Evolutionary conservation across 2,888 invertebrate species (phyloP), one percentile per base, ranked within the genome.

Genomic region (Cataglyphis livida): DNA sequence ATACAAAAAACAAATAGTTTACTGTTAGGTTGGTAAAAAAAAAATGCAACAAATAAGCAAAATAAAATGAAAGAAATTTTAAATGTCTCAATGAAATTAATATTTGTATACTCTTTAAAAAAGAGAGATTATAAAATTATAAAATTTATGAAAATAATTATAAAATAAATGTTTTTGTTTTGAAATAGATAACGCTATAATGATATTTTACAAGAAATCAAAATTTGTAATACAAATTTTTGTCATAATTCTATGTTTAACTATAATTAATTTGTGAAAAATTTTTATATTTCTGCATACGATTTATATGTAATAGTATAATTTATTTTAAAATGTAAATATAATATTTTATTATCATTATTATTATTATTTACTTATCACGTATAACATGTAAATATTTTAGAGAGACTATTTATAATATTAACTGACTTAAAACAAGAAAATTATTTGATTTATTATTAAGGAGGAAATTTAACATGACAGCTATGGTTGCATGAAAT

Each of bases 371-470:
- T 28, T 28, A 38, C 5, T 64, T 32, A 32, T 21, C 32, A 18
- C 48, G 35, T 21, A 1, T 61, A 10, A 44, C 0, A 44, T 48
- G 18, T 1, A n/a, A n/a, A 48, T 9, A 62, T 51, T 41, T 73
- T 35, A 35, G n/a, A 61, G 21, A 21, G 15, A 21, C 7, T 38
- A 21, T 25, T 21, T 48, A 44, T 32, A 15, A 15, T 44, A 25
- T 7, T 38, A 75, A 54, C 12, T 64, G 1, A 18, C 25, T 71
- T 57, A 32, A 35, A 57, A 25, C 21, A 25, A 51, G 18, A 59
- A 44, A 57, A 51, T 51, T 68, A 59, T 44, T 57, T 54, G 70
- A 70, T 70, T 57, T 32, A 75, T 78, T 44, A 21, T 6, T 18
- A 6, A 68, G 21, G 12, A 18, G 38, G 3, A 18, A 41, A 57